Conservation (phyloP, 1,140 invertebrate genomes). For the Macrobrachium rosenbergii region DNA sequence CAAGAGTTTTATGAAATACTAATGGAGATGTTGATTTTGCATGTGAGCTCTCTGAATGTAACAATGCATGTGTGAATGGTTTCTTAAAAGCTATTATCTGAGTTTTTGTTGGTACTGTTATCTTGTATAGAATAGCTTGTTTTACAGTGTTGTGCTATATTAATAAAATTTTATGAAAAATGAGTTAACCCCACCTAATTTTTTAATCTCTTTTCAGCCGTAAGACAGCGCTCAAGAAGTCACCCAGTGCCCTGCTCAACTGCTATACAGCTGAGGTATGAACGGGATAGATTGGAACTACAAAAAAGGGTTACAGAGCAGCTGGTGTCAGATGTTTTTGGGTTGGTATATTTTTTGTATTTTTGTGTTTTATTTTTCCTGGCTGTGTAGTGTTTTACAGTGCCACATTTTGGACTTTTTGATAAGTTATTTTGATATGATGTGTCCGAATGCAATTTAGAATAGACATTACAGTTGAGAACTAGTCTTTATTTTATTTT, state of each 20-base stretch:
- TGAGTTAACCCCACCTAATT: not conserved
- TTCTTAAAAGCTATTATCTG: no score
- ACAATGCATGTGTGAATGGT: no score
- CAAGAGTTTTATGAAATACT: no score
- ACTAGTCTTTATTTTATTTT: no score
- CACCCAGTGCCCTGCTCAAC: slow-evolving; percentile 40
- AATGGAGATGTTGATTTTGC: no score
- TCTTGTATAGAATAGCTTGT: no score
- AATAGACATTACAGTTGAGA: no score
- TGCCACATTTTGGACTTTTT: not conserved
- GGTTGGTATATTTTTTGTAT: slow-evolving; percentile 42
- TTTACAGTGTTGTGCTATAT: not conserved
- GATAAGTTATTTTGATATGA: not conserved
- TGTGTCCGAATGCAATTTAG: not conserved
- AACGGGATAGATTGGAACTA: slow-evolving; percentile 51
- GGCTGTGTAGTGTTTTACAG: not conserved
- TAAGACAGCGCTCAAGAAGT: slow-evolving; percentile 54
- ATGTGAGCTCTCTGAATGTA: no score
- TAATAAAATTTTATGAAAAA: not conserved
- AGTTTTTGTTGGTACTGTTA: no score
- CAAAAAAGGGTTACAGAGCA: slow-evolving; percentile 58
- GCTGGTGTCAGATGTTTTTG: slow-evolving; percentile 60
- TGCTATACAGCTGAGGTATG: slow-evolving; percentile 57
- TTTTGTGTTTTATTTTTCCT: slow-evolving; percentile 37
- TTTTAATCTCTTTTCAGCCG: slow-evolving; percentile 11